These are phyloP conservation scores for Adelphocoris suturalis DNA, from an alignment of 2,888 invertebrate genomes.

Conservation along the genomic window DNA sequence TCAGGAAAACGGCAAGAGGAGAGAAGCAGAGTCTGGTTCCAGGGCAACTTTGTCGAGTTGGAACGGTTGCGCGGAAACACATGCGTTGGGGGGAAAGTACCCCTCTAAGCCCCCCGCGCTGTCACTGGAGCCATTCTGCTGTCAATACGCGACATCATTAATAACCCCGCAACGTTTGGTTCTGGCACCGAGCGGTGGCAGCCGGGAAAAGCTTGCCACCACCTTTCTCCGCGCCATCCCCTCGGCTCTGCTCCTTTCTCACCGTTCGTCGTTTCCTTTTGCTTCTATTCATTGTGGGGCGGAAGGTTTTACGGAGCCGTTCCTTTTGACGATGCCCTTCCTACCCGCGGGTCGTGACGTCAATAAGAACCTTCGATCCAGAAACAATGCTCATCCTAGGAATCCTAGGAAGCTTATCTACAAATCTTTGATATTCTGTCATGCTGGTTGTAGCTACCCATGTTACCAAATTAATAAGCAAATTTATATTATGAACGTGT, in stretches of 20 bases:
- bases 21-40: neutral
- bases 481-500: too few species aligned
- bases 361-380: neutral
- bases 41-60: conserved; percentile 30
- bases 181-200: conserved; percentile 56
- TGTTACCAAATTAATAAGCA: too few species aligned
- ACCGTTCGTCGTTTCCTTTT: conserved; percentile 46
- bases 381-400: neutral
- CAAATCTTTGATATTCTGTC: too few species aligned
- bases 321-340: neutral
- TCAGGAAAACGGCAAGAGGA: neutral
- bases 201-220: conserved; percentile 57
- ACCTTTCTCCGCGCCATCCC: neutral
- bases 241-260: conserved; percentile 43
- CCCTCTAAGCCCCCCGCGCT: conserved; percentile 62
- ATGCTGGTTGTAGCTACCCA: too few species aligned
- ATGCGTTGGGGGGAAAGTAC: conserved; percentile 56
- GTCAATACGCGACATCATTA: conserved; percentile 72
- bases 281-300: conserved; percentile 41
- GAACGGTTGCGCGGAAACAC: conserved; percentile 62
- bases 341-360: neutral
- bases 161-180: conserved; percentile 69
- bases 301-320: conserved; percentile 5
- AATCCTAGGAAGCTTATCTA: too few species aligned
- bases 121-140: conserved; percentile 69